A percentile compares a stretch with the other conserved stretches of the same genome.
Conservation (phyloP, 2,888 invertebrate species). For the Drosophila seclusa region DNA sequence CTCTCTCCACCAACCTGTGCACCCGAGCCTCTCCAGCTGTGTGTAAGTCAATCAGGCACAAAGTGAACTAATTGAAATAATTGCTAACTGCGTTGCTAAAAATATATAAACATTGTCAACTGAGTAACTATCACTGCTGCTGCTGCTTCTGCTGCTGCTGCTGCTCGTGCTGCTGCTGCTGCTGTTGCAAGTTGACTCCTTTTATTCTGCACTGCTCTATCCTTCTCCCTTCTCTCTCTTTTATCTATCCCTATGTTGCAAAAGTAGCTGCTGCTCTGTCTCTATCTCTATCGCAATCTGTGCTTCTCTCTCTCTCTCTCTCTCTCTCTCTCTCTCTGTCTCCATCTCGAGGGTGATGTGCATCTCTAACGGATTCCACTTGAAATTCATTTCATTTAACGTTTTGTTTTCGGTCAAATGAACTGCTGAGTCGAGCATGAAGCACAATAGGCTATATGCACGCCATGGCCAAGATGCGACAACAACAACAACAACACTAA, state of each 20-base stretch:
- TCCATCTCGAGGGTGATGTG: neutral
- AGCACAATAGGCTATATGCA: constrained; percentile 35
- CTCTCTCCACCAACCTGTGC: neutral
- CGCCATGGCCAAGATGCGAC: constrained; percentile 23
- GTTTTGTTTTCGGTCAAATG: constrained; percentile 32
- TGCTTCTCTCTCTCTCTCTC: neutral
- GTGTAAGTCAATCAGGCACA: constrained; percentile 56
- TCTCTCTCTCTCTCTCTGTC: neutral
- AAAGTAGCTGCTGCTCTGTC: constrained; percentile 9
- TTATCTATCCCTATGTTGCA: constrained; percentile 24
- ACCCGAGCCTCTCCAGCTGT: neutral
- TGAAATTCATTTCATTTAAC: constrained; percentile 68
- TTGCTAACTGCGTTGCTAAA: constrained; percentile 61
- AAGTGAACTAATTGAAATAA: constrained; percentile 69
- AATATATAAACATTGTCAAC: constrained; percentile 53
- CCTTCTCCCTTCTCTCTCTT: neutral
- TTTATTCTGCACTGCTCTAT: neutral
- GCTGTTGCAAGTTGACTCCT: neutral
- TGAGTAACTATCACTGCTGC: constrained; percentile 13
- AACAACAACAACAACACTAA: constrained; percentile 7
- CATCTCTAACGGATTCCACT: constrained; percentile 4
- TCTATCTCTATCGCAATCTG: neutral
- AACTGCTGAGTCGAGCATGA: constrained; percentile 23
- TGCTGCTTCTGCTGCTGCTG: too few relatives aligned
- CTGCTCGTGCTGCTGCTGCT: constrained; percentile 7